Evolutionary conservation across 1,140 invertebrate genomes (phyloP).

Genomic region (Drosophila auraria): DNA sequence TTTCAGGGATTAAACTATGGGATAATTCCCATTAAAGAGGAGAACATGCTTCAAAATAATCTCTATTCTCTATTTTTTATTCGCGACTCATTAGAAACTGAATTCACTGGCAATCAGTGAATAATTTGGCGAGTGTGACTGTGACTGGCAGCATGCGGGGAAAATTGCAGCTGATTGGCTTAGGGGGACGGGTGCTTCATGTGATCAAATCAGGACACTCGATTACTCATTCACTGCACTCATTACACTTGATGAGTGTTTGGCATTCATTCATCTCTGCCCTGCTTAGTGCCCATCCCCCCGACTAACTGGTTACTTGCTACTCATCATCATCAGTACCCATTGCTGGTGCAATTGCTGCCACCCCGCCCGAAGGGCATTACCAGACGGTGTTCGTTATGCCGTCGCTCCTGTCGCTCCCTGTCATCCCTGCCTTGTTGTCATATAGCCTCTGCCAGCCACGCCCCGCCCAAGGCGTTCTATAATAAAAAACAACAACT

Average conservation of each 20-base stretch:
- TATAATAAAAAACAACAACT: conserved; percentile 78
- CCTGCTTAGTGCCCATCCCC: conserved; percentile 1
- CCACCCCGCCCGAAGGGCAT: conserved; percentile 14
- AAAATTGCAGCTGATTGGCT: conserved; percentile 22
- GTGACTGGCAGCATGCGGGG: not conserved
- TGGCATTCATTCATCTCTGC: conserved; percentile 49
- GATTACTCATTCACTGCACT: conserved; percentile 51
- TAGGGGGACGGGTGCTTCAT: not conserved
- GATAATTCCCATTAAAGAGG: no score
- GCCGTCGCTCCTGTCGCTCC: not conserved
- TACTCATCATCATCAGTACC: not conserved
- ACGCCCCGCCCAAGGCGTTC: conserved; percentile 50
- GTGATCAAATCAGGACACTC: conserved; percentile 47
- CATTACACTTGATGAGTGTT: conserved; percentile 50
- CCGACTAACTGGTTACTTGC: conserved; percentile 1
- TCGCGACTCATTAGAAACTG: not conserved
- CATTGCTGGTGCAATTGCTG: not conserved
- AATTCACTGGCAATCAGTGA: conserved; percentile 13
- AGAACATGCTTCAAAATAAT: not conserved
- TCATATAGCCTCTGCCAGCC: conserved; percentile 64
- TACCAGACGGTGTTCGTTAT: conserved; percentile 26
- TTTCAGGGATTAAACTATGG: no score
- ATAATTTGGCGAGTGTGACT: conserved; percentile 3
- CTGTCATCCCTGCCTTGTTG: conserved; percentile 33
- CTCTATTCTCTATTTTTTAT: not conserved